phyloP scores from a whole-genome alignment of 2,113 vertebrate species.

The Passer domesticus region DNA sequence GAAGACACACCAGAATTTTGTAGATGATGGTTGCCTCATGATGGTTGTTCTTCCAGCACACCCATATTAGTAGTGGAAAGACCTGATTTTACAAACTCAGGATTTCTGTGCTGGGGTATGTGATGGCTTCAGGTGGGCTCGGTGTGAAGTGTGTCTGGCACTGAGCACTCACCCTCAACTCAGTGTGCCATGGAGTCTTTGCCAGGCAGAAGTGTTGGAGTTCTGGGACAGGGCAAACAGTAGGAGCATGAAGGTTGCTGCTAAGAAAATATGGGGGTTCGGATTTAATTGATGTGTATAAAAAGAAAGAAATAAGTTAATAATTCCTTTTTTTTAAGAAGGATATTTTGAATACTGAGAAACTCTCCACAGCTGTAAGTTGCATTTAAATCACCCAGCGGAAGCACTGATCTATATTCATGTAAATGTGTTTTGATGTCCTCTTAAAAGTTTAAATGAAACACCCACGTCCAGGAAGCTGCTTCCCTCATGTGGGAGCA shows the following conservation, averaged over 20 bases:
- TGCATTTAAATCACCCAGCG: constrained; percentile 37
- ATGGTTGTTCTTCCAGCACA: background rate
- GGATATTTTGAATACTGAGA: constrained; percentile 14
- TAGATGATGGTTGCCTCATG: background rate
- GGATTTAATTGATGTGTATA: background rate
- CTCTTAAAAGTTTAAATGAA: constrained; percentile 54
- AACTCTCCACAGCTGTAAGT: constrained; percentile 55
- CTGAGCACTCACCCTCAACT: background rate
- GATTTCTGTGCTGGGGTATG: background rate
- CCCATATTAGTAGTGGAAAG: background rate
- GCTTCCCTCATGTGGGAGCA: constrained; percentile 23
- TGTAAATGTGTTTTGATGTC: constrained; percentile 66
- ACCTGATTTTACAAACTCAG: background rate
- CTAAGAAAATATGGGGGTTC: background rate
- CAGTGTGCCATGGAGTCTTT: background rate
- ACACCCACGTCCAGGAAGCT: constrained; percentile 61
- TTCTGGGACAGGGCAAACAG: background rate
- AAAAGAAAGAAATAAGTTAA: background rate
- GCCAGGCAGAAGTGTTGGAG: background rate
- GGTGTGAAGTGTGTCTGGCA: background rate
- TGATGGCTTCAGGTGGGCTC: background rate
- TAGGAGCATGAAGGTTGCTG: background rate
- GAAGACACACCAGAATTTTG: background rate
- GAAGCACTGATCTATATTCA: constrained; percentile 52
- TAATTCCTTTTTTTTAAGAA: constrained; percentile 20